Conservation (phyloP, 1,140 invertebrate species). For the Diuraphis noxia region DNA sequence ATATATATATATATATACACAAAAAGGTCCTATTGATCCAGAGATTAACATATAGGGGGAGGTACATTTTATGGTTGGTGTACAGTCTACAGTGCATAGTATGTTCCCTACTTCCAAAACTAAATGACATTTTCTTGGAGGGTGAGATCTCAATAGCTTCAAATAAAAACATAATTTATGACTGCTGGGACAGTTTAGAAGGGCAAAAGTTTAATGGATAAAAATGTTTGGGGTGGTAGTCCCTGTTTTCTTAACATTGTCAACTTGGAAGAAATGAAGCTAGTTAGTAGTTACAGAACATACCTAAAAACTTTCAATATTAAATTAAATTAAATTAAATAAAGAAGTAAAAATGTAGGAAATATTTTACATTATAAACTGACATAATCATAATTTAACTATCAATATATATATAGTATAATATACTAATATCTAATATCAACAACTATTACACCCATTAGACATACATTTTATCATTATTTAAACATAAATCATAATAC, state of each 20-base stretch:
- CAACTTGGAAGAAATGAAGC: background rate
- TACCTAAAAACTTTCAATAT: background rate
- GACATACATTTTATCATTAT: background rate
- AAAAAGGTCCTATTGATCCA: slow-evolving; percentile 40
- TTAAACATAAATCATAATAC: slow-evolving; percentile 14
- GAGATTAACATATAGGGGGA: slow-evolving; percentile 47
- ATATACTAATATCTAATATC: background rate
- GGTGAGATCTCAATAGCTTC: slow-evolving; percentile 50
- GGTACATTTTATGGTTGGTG: slow-evolving; percentile 28
- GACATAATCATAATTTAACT: background rate
- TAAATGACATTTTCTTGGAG: slow-evolving; percentile 45
- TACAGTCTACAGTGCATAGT: background rate
- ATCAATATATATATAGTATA: background rate
- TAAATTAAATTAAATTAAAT: background rate
- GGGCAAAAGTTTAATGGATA: slow-evolving; percentile 50
- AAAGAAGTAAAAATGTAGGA: background rate
- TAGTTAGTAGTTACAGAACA: background rate
- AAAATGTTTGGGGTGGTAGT: slow-evolving; percentile 41
- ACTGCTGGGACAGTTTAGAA: slow-evolving; percentile 25
- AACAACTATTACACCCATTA: background rate
- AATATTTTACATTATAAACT: background rate
- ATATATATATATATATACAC: background rate
- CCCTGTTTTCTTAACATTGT: slow-evolving; percentile 32
- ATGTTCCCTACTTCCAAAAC: slow-evolving; percentile 22
- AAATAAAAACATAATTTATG: slow-evolving; percentile 52